Base-by-base conservation (phyloP, 2,113 vertebrate species). In the Lasiurus cinereus region DNA sequence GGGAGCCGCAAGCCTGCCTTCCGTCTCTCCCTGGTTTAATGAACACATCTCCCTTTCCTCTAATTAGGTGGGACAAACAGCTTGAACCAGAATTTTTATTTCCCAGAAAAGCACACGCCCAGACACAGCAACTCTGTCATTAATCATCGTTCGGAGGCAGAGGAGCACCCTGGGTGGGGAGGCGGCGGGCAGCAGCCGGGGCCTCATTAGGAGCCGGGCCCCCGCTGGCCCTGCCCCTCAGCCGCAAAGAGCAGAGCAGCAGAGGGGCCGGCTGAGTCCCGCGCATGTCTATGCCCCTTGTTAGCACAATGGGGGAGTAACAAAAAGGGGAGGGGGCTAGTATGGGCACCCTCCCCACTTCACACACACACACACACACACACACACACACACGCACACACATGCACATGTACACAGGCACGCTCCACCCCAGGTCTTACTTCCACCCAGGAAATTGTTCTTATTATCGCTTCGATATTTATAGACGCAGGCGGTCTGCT, bases 1-100 rank as follows among this genome's bases (percentile, higher is more conserved):
- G 54, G 46, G 5, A n/a, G 66, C 50, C 27, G 8, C 2, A 19
- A 16, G 2, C 43, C 10, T 0, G 50, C 86, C 78, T 54, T 70
- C 72, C 43, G 56, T 27, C 66, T 31, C 27, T 27, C 80, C 64
- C 83, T 54, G n/a, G 90, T 83, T 90, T 96, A 94, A 97, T 96
- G 87, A 96, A 97, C 77, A 94, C 88, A 72, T 93, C 92, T 95
- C 78, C 88, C 66, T 79, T 66, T 94, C 76, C 93, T 85, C 95
- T 97, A 97, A 97, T 97, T 95, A 97, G 92, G 78, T 92, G 92
- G 90, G 95, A 97, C 94, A 97, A 97, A 97, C 92, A 97, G 95
- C 87, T 90, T 93, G 94, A 94, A 79, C 95, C 76, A 97, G 93
- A 96, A 94, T 97, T 97, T 97, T 97, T 97, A 97, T 97, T 97